These are phyloP conservation scores for Holacanthella duospinosa DNA, from an alignment of 2,888 invertebrate species.

Conservation along the genomic window DNA sequence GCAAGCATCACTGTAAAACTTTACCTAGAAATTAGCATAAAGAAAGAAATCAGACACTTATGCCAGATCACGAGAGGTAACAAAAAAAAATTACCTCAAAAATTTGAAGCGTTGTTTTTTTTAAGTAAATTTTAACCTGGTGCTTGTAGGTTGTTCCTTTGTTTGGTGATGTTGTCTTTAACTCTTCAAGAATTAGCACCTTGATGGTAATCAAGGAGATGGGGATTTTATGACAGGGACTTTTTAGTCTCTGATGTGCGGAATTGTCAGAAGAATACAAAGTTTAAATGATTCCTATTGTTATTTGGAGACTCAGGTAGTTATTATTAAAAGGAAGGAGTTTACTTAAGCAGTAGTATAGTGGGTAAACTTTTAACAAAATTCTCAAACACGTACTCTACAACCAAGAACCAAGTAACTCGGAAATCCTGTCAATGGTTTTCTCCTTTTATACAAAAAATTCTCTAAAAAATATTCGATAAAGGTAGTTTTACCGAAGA, in stretches of 20 bases:
- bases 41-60: neutral
- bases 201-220: neutral
- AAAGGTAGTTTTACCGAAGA: too few species aligned
- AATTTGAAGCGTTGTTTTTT: neutral
- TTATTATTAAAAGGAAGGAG: too few species aligned
- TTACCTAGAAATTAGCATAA: neutral
- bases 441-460: neutral
- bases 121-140: neutral
- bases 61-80: neutral
- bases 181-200: neutral
- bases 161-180: neutral
- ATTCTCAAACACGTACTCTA: too few species aligned
- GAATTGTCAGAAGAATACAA: too few species aligned
- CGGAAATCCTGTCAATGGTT: too few species aligned
- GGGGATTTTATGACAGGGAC: neutral
- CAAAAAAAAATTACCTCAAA: neutral
- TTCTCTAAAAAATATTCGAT: neutral
- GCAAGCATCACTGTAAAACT: neutral
- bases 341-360: too few species aligned
- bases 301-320: too few species aligned
- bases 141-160: too few species aligned
- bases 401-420: too few species aligned
- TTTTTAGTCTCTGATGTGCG: neutral
- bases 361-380: too few species aligned
- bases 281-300: too few species aligned